Percentiles rank a stretch among this genome's conserved stretches.
Conservation (phyloP, 2,797 vertebrate genomes). For the Orientallactaga sibirica region DNA sequence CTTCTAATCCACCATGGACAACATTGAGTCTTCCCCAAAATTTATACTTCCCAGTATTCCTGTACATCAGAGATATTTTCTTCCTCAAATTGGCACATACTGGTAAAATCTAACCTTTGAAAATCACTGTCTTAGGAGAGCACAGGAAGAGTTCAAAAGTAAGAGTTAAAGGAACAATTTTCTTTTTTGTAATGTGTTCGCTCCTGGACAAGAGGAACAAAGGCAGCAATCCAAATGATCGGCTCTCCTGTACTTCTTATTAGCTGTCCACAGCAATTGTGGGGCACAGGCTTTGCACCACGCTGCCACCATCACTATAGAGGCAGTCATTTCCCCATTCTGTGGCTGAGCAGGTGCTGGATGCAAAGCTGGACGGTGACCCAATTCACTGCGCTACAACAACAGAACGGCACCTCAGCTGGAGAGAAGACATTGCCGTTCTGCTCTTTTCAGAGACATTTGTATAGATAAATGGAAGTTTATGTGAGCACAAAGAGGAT, state of each 20-base stretch:
- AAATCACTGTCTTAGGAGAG: constrained; percentile 45
- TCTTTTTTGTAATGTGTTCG: constrained; percentile 71
- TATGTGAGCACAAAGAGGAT: constrained; percentile 73
- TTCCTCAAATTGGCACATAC: constrained; percentile 61
- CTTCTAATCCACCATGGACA: constrained; percentile 34
- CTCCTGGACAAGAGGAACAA: constrained; percentile 67
- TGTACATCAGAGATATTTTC: constrained; percentile 68
- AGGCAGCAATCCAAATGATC: constrained; percentile 70
- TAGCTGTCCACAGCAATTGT: constrained; percentile 4
- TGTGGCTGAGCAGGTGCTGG: constrained; percentile 71
- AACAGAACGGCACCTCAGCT: constrained; percentile 76
- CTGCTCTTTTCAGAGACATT: constrained; percentile 83
- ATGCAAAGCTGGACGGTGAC: constrained; percentile 62
- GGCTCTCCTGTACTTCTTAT: constrained; percentile 69
- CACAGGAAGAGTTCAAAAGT: constrained; percentile 63
- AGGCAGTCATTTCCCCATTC: constrained; percentile 70
- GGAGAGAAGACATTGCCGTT: constrained; percentile 74
- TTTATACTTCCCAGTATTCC: constrained; percentile 18
- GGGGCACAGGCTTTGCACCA: constrained; percentile 11
- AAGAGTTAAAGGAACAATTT: constrained; percentile 67
- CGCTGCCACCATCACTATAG: constrained; percentile 36
- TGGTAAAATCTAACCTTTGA: constrained; percentile 71
- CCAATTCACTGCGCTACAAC: constrained; percentile 67
- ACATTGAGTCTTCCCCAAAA: constrained; percentile 43
- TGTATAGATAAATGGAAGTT: constrained; percentile 84